These are phyloP conservation scores for Cygnus olor DNA, from an alignment of 2,797 vertebrate species.

Conservation along the genomic window DNA sequence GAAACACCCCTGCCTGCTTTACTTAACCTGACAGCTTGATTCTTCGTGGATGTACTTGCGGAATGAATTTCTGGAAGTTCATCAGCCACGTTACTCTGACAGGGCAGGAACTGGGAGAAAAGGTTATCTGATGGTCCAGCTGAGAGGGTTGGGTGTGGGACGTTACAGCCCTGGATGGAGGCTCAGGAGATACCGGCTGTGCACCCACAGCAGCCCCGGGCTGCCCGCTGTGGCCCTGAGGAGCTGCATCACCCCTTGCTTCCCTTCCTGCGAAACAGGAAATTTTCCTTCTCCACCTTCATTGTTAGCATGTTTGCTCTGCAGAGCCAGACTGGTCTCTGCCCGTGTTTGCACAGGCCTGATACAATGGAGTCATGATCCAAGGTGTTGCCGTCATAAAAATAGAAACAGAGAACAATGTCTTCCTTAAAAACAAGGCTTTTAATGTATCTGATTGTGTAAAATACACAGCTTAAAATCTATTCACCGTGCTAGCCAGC, in stretches of 20 bases:
- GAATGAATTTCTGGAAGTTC: not conserved
- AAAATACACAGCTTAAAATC: not conserved
- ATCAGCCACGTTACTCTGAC: not conserved
- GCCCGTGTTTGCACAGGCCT: not conserved
- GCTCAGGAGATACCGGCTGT: not conserved
- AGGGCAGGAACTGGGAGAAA: not conserved
- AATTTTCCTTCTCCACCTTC: slow-evolving; percentile 35
- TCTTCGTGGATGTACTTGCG: not conserved
- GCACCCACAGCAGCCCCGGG: not conserved
- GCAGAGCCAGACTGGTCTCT: not conserved
- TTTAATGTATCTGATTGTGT: slow-evolving; percentile 8
- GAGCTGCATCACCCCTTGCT: not conserved
- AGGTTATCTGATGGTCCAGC: not conserved
- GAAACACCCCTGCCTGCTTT: not conserved
- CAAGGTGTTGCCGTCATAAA: not conserved
- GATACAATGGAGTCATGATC: slow-evolving; percentile 11
- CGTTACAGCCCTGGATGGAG: not conserved
- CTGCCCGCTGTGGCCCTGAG: rapidly evolving
- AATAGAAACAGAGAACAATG: slow-evolving; percentile 44
- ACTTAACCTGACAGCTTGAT: not conserved
- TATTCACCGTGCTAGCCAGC: not conserved
- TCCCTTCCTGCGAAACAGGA: not conserved
- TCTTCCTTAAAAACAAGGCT: slow-evolving; percentile 7
- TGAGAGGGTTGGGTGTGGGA: not conserved
- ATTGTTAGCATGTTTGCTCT: slow-evolving; percentile 15